A percentile compares a stretch with the other conserved stretches of the same genome.
Conservation (phyloP, 2,797 vertebrate genomes). For the Lepilemur ruficaudatus region DNA sequence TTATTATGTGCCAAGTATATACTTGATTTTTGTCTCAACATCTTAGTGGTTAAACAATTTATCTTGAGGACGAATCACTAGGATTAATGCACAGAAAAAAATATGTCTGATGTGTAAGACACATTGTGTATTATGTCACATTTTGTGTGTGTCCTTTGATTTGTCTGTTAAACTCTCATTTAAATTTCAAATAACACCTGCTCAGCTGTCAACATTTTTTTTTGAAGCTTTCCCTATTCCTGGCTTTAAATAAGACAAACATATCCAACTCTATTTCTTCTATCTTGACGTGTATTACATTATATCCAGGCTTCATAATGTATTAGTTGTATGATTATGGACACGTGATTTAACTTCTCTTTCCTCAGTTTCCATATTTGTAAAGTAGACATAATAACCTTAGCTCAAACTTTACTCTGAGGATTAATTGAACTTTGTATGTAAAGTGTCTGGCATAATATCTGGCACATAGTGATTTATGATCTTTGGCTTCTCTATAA, state of each 20-base stretch:
- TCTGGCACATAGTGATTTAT: constrained; percentile 31
- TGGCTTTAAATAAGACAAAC: constrained; percentile 16
- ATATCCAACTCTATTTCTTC: neutral
- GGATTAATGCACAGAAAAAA: neutral
- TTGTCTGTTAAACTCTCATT: constrained; percentile 17
- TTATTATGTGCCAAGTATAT: neutral
- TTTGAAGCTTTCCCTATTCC: neutral
- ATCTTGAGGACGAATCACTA: neutral
- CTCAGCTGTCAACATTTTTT: neutral
- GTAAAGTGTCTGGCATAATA: neutral
- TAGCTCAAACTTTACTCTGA: neutral
- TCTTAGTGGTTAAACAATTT: neutral
- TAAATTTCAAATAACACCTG: neutral
- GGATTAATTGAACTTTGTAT: constrained; percentile 22
- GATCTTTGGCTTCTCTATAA: neutral
- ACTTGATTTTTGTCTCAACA: neutral
- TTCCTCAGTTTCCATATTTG: constrained; percentile 3
- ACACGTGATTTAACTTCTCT: neutral
- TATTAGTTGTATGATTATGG: neutral
- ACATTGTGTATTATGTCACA: neutral
- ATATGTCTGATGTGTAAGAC: neutral
- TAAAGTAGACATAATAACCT: neutral
- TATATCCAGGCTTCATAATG: neutral
- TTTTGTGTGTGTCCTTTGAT: neutral
- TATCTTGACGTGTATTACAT: neutral